phyloP scores from a whole-genome alignment of 2,797 vertebrate genomes.

The Acrocephalus scirpaceus region DNA sequence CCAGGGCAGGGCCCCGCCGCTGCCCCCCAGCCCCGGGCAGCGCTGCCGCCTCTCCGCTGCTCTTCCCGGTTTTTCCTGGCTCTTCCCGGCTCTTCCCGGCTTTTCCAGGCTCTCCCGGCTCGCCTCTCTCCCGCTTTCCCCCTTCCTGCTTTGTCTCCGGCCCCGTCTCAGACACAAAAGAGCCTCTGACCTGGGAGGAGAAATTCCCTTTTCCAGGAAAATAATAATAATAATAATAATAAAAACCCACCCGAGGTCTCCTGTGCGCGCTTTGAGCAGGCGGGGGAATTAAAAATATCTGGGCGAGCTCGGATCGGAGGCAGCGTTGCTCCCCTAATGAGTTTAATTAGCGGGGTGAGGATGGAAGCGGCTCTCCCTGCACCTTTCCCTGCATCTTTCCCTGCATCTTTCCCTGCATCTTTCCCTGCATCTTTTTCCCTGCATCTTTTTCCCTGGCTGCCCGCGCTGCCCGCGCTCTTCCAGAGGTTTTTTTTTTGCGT shows the following conservation, averaged over 20 bases:
- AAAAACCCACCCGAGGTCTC: neutral
- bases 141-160: conserved; percentile 32
- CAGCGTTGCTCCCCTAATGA: conserved; percentile 7
- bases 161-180: conserved; percentile 56
- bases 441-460: neutral
- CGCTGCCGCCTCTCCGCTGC: neutral
- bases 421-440: no score
- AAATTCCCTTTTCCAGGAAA: neutral
- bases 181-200: conserved; percentile 32
- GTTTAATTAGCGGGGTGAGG: neutral
- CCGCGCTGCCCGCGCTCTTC: neutral
- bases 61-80: neutral
- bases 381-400: neutral
- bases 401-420: neutral
- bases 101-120: neutral
- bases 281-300: conserved; percentile 15
- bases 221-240: no score
- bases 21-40: neutral
- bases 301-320: neutral
- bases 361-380: neutral
- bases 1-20: neutral
- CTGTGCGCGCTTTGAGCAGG: neutral
- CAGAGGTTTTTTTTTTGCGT: neutral
- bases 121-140: neutral
- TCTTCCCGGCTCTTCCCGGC: neutral